phyloP scores from a whole-genome alignment of 2,113 vertebrate genomes.

The Spermophilus dauricus region DNA sequence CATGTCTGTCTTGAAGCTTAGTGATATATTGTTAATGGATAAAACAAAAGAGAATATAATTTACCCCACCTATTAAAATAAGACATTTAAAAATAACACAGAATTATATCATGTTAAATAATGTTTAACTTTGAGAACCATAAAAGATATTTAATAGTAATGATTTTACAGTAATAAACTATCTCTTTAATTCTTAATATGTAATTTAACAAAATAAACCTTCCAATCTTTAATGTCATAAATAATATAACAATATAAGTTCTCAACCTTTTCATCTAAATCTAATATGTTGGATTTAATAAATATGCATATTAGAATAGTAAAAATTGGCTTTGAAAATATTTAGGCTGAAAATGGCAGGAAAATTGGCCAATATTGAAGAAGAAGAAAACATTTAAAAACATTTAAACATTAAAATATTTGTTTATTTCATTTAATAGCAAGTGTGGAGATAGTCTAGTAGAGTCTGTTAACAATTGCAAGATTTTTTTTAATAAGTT shows the following conservation, averaged over 20 bases:
- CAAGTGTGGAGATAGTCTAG: background rate
- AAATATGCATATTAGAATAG: background rate
- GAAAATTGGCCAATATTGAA: background rate
- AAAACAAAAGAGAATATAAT: background rate
- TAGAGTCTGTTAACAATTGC: too few relatives aligned
- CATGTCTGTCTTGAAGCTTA: background rate
- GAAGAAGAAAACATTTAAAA: background rate
- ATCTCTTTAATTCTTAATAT: background rate
- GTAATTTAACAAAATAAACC: background rate
- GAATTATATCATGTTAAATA: background rate
- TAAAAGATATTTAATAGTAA: background rate
- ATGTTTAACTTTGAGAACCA: background rate
- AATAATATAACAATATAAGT: background rate
- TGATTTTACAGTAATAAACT: background rate
- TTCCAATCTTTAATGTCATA: background rate
- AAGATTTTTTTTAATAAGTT: background rate
- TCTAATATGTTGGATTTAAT: background rate
- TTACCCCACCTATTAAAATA: slow-evolving; percentile 1
- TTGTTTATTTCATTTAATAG: background rate
- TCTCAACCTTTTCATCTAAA: background rate
- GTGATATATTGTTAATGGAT: background rate
- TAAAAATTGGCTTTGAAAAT: background rate
- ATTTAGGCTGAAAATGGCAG: background rate
- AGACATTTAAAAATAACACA: background rate
- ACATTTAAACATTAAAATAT: too few relatives aligned